Conservation (phyloP, 2,797 vertebrate genomes). For the Galago senegalensis region DNA sequence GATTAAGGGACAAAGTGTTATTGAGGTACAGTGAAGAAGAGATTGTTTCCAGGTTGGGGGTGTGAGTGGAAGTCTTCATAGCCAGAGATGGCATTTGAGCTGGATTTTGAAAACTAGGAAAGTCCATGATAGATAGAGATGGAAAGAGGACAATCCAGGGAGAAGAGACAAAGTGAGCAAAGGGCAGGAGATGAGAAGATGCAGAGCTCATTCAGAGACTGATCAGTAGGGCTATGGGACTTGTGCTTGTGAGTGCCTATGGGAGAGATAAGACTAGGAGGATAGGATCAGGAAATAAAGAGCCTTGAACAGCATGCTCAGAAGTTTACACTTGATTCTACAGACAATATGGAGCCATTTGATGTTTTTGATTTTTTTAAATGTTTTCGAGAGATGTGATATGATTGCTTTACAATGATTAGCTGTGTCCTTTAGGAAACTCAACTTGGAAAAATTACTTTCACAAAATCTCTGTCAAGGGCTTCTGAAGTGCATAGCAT, state of each 20-base stretch:
- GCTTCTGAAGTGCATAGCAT: background rate
- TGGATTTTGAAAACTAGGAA: slow-evolving; percentile 43
- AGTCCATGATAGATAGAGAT: background rate
- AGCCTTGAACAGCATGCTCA: background rate
- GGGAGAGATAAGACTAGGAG: background rate
- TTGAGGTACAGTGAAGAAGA: background rate
- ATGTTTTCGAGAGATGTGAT: background rate
- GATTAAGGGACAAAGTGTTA: slow-evolving; percentile 50
- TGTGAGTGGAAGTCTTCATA: background rate
- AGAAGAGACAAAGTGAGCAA: slow-evolving; percentile 44
- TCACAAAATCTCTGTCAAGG: background rate
- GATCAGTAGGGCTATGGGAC: background rate
- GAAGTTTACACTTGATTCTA: slow-evolving; percentile 38
- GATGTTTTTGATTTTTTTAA: background rate
- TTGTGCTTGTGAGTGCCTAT: background rate
- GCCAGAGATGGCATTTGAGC: background rate
- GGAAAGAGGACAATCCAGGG: background rate
- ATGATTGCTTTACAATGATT: slow-evolving; percentile 39
- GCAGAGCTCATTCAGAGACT: background rate
- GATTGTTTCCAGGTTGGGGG: slow-evolving; percentile 1
- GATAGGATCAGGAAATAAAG: slow-evolving; percentile 2
- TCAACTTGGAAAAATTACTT: background rate
- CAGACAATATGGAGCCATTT: background rate
- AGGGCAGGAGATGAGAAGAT: slow-evolving; percentile 13
- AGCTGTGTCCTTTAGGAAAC: slow-evolving; percentile 35